These are phyloP conservation scores for Tyrophagus putrescentiae DNA, from an alignment of 1,140 invertebrate species.

Conservation along the genomic window DNA sequence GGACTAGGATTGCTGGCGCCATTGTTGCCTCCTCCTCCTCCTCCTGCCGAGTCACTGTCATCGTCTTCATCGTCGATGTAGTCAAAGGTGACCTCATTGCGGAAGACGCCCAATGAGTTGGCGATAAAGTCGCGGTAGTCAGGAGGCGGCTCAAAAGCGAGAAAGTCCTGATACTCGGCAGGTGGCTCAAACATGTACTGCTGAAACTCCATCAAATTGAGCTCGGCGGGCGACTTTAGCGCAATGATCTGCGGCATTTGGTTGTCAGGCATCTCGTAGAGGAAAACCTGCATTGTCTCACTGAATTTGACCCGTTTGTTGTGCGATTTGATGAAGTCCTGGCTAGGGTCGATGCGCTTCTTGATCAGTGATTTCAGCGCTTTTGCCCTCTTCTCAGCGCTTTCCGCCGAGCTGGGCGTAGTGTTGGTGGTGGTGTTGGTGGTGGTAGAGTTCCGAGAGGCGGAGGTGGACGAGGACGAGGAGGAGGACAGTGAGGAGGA, in stretches of 20 bases:
- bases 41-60: too few species aligned
- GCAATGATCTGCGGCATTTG: conserved; percentile 25
- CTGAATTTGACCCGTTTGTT: conserved; percentile 24
- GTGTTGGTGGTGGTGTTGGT: too few species aligned
- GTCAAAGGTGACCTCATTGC: conserved; percentile 15
- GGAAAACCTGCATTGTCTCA: conserved; percentile 25
- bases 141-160: conserved; percentile 24
- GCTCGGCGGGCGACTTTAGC: conserved; percentile 22
- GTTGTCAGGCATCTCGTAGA: conserved; percentile 23
- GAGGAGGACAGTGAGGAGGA: conserved; percentile 9
- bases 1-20: too few species aligned
- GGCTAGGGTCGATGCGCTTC: background rate
- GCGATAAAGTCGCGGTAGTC: conserved; percentile 25
- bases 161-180: conserved; percentile 25
- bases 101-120: conserved; percentile 20
- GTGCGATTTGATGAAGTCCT: conserved; percentile 8
- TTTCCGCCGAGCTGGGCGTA: background rate
- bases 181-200: conserved; percentile 25
- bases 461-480: conserved; percentile 2
- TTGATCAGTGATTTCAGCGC: conserved; percentile 20
- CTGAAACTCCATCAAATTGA: conserved; percentile 24
- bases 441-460: background rate
- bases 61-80: conserved; percentile 21
- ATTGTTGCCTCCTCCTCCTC: too few species aligned
- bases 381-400: conserved; percentile 1